Conservation (phyloP, 1,140 invertebrate species). For the Zaprionus tsacasi region DNA sequence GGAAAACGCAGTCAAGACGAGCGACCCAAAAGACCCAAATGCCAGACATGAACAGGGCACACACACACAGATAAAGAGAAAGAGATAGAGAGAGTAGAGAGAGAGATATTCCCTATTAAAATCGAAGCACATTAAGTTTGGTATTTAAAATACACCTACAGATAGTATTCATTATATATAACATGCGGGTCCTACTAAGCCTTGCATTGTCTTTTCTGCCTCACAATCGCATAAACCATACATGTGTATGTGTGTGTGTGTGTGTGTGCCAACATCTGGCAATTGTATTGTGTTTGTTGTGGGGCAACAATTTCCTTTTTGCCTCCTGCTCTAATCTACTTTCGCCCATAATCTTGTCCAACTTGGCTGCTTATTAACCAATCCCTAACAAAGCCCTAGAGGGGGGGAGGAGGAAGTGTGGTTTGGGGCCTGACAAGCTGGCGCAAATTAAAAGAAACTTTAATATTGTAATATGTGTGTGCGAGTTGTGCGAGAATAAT, state of each 20-base stretch:
- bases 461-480: not conserved
- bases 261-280: not conserved
- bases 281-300: not conserved
- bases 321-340: not conserved
- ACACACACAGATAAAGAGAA: not conserved
- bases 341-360: not conserved
- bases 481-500: not conserved
- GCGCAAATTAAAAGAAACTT: not conserved
- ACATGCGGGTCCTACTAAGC: not conserved
- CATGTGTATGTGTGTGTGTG: not conserved
- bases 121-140: constrained; percentile 4
- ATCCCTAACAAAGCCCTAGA: not conserved
- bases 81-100: not conserved
- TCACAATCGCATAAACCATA: not conserved
- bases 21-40: constrained; percentile 11
- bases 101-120: not conserved
- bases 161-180: not conserved
- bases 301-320: not conserved
- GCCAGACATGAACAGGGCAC: not conserved
- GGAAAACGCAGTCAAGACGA: constrained; percentile 38
- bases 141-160: constrained; percentile 9
- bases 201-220: not conserved
- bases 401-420: no score
- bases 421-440: not conserved
- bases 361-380: constrained; percentile 1